phyloP scores from a whole-genome alignment of 30 jellyfish, hydroid and myxozoan species.

The Aurelia sp. region DNA sequence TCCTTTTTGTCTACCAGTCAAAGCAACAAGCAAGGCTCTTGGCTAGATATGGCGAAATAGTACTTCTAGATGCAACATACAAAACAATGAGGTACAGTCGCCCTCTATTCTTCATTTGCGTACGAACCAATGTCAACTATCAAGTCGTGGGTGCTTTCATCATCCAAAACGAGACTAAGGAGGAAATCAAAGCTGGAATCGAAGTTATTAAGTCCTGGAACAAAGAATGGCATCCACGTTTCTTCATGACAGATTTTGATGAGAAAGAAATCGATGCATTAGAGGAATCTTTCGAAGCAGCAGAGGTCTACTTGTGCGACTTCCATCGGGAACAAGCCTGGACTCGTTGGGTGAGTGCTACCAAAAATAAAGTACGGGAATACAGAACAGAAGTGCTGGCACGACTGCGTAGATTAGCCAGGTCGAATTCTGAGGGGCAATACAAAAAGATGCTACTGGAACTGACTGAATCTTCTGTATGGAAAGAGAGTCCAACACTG shows the following conservation, averaged over 20 bases:
- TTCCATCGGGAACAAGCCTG: constrained; percentile 60
- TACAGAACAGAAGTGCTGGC: constrained; percentile 21
- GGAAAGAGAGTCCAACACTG: constrained; percentile 17
- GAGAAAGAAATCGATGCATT: constrained; percentile 54
- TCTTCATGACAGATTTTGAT: constrained; percentile 57
- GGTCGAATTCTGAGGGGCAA: constrained; percentile 10
- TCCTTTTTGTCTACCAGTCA: constrained; percentile 29
- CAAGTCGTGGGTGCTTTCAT: constrained; percentile 48
- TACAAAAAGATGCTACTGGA: background rate
- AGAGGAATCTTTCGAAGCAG: constrained; percentile 14
- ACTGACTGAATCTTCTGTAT: constrained; percentile 18
- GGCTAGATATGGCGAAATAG: constrained; percentile 4
- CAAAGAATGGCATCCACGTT: constrained; percentile 43
- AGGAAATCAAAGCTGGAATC: constrained; percentile 31
- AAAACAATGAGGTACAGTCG: constrained; percentile 20
- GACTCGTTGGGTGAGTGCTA: constrained; percentile 55
- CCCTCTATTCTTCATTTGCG: constrained; percentile 33
- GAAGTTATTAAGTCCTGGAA: constrained; percentile 32
- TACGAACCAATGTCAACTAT: constrained; percentile 43
- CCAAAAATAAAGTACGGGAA: constrained; percentile 16
- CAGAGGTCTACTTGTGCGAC: constrained; percentile 52
- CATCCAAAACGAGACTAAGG: constrained; percentile 34
- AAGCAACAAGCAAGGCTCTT: constrained; percentile 16
- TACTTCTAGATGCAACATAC: constrained; percentile 31
- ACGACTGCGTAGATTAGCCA: constrained; percentile 26